Base-by-base conservation (phyloP, 1,140 invertebrate species). In the Drosophila nigrodunni region DNA sequence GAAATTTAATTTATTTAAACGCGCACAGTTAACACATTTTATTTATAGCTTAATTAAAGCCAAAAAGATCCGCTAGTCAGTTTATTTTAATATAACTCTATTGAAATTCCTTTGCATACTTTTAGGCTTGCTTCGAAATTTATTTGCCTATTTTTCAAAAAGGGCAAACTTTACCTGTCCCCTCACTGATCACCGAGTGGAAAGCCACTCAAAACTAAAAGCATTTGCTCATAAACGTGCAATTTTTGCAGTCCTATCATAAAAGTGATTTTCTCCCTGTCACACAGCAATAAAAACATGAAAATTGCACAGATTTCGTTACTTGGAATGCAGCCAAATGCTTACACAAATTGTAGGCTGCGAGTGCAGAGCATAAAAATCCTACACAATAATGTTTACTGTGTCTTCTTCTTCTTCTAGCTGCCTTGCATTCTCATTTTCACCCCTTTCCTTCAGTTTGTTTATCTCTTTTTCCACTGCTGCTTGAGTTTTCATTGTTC, bases 401-500 rank as follows among this genome's bases (percentile, higher is more conserved):
- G 47, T n/a, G n/a, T 3, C 15, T 39, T n/a, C 44, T 21, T 6
- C 47, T 7, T 35, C n/a, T n/a, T 13, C 13, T 41, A 13, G 9
- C n/a, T 66, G 39, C 64, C 50, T 43, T 46, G 39, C 25, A 37
- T 37, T n/a, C 41, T 13, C 11, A 5, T 43, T 43, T 7, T 43
- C 37, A 8, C 15, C 30, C 11, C 2, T 4, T 43, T 13, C 41
- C 13, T 13, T 1, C 11, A 4, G 9, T 39, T 39, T 15, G 5
- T n/a, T 30, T 18, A 1, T 10, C 34, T 30, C 18, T 39, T 30
- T 21, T n/a, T 50, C 46, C 34, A 46, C 13, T 46, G 49, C 21
- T 50, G 18, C 52, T 71, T 39, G 39, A 34, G 37, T 35, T 71
- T 62, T 37, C 43, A 46, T 49, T 57, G 43, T 72, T 30, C 61